Evolutionary conservation across 2,113 vertebrate species (phyloP), one percentile per base, ranked within the genome.

Genomic region (Channa argus): DNA sequence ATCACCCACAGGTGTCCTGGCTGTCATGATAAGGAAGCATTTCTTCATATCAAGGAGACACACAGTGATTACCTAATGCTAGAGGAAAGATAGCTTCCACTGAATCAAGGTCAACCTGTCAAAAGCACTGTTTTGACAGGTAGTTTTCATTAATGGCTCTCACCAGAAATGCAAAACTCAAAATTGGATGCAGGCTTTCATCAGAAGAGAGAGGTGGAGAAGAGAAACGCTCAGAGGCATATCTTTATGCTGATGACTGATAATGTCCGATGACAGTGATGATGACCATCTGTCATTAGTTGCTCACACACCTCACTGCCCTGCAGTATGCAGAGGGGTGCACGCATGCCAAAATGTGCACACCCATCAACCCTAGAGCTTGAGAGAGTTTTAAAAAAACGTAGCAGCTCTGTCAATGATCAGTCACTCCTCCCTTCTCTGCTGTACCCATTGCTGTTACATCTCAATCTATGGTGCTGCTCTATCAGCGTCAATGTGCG

Each of bases 281-380:
- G 76, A 73, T 68, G 76, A 62, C 71, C 55, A 82, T 84, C 86
- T 74, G 73, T 84, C 88, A 85, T 63, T 71, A 12, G 47, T 66
- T 68, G 66, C 55, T 76, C 50, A 46, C 49, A 67, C 70, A 71
- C 61, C 51, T 67, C 62, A 2, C 54, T 65, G 79, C 37, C 64
- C 68, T 24, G 71, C 58, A n/a, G 63, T 61, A 47, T 24, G 2
- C 45, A 1, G 36, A 7, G 5, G 11, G 6, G 4, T 7, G 52
- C 6, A 6, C 33, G 33, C 12, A 0, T 37, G 49, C 11, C 6
- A 44, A 24, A 51, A 43, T 47, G 8, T 6, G 41, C 11, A 45
- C 56, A 64, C 59, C 13, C 4, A 6, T 62, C 34, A 0, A 38
- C 55, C 60, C 44, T 33, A 52, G 33, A 54, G 63, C 58, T 41